Conservation (phyloP, 1,140 invertebrate genomes). For the Aphis gossypii region DNA sequence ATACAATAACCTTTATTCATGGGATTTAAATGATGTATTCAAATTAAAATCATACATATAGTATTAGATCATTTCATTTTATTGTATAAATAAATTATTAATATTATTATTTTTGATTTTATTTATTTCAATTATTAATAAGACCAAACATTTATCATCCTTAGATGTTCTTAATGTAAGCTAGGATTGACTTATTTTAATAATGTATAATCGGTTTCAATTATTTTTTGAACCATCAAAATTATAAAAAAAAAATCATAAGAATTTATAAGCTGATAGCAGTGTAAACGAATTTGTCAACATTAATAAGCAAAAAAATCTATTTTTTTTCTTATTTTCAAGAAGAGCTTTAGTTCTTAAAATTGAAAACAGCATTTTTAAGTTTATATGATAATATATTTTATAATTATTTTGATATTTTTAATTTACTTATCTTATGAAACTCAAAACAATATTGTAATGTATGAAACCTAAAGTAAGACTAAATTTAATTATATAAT, state of each 20-base stretch:
- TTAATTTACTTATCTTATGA: neutral
- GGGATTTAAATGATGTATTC: neutral
- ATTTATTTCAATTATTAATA: neutral
- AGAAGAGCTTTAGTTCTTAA: too few species aligned
- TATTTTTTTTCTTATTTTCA: neutral
- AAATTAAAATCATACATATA: neutral
- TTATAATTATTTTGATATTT: neutral
- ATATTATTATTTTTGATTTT: neutral
- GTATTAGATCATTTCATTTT: neutral
- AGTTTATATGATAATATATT: neutral
- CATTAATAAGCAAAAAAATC: neutral
- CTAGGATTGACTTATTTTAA: too few species aligned
- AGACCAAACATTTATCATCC: too few species aligned
- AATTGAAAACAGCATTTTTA: too few species aligned
- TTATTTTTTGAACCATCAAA: too few species aligned
- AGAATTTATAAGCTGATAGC: too few species aligned
- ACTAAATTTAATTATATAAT: neutral
- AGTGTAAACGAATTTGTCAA: neutral
- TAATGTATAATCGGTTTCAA: too few species aligned
- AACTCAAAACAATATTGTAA: too few species aligned
- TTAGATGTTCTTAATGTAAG: too few species aligned
- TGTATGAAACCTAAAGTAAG: too few species aligned
- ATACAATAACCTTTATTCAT: neutral
- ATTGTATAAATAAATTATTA: neutral
- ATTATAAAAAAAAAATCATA: too few species aligned